phyloP scores from a whole-genome alignment of 2,797 vertebrate genomes.

The Coranthus polyacanthus region DNA sequence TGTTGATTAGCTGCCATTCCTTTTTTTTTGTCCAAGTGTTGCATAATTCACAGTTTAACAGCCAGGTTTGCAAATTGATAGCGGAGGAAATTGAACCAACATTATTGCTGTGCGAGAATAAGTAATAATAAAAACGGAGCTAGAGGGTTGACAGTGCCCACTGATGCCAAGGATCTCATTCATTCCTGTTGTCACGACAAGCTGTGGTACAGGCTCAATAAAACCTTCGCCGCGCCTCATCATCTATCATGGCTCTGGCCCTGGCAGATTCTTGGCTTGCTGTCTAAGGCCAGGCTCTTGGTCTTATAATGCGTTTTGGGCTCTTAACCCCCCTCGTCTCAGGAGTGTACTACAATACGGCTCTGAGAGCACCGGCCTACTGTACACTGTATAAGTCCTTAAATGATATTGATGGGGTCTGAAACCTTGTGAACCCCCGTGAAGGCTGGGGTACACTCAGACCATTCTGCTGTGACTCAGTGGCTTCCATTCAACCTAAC shows the following conservation, averaged over 20 bases:
- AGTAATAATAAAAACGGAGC: constrained; percentile 66
- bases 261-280: constrained; percentile 68
- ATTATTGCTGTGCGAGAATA: constrained; percentile 63
- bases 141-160: constrained; percentile 35
- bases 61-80: constrained; percentile 70
- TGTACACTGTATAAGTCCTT: constrained; percentile 41
- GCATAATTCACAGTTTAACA: constrained; percentile 70
- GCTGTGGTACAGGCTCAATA: constrained; percentile 55
- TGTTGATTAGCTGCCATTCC: constrained; percentile 51
- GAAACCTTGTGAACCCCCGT: constrained; percentile 49
- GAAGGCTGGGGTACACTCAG: constrained; percentile 26
- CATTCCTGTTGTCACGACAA: constrained; percentile 60
- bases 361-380: constrained; percentile 21
- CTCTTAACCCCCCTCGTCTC: constrained; percentile 12
- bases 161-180: constrained; percentile 63
- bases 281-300: constrained; percentile 36
- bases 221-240: constrained; percentile 51
- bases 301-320: constrained; percentile 38
- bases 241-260: constrained; percentile 67
- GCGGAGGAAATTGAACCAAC: constrained; percentile 56
- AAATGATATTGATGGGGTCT: constrained; percentile 61
- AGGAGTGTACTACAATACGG: constrained; percentile 18
- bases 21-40: constrained; percentile 32
- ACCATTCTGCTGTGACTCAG: constrained; percentile 35
- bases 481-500: constrained; percentile 55